Percentiles rank a stretch among this genome's conserved stretches.
Conservation (phyloP, 2,888 invertebrate genomes). For the Axea sp. region DNA sequence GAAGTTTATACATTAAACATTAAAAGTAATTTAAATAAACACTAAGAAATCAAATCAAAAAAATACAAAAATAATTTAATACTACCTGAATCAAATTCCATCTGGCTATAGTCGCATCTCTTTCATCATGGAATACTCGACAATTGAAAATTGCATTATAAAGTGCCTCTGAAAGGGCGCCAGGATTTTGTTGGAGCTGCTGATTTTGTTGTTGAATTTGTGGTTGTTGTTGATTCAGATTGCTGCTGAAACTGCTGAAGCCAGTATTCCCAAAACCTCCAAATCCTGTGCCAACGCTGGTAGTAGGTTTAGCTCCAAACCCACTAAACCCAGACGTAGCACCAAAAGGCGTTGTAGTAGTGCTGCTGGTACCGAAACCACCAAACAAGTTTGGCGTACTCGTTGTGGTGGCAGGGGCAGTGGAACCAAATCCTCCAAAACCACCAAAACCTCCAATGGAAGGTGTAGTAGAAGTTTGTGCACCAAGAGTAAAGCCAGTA, state of each 20-base stretch:
- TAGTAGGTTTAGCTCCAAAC: conserved; percentile 80
- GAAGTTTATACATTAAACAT: conserved; percentile 85
- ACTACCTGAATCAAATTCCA: conserved; percentile 87
- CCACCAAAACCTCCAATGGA: conserved; percentile 70
- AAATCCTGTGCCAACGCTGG: conserved; percentile 79
- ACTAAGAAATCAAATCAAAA: no score
- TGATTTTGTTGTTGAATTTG: conserved; percentile 77
- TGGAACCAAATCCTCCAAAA: conserved; percentile 72
- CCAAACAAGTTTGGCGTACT: conserved; percentile 79
- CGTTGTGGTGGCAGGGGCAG: conserved; percentile 72
- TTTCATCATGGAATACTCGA: conserved; percentile 95
- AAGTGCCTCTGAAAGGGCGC: conserved; percentile 84
- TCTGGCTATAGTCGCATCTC: conserved; percentile 94
- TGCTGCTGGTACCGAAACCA: conserved; percentile 79
- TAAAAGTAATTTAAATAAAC: background rate
- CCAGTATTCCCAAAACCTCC: conserved; percentile 77
- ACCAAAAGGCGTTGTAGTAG: conserved; percentile 77
- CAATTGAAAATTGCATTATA: conserved; percentile 88
- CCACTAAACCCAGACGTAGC: conserved; percentile 80
- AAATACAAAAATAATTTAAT: background rate
- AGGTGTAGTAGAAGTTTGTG: conserved; percentile 67
- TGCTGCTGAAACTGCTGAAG: conserved; percentile 71
- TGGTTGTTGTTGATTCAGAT: conserved; percentile 68
- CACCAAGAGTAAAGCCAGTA: conserved; percentile 70
- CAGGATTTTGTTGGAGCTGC: conserved; percentile 80